Evolutionary conservation across 2,888 invertebrate species (phyloP), one percentile per base, ranked within the genome.

Genomic region (Sphecodes monilicornis): DNA sequence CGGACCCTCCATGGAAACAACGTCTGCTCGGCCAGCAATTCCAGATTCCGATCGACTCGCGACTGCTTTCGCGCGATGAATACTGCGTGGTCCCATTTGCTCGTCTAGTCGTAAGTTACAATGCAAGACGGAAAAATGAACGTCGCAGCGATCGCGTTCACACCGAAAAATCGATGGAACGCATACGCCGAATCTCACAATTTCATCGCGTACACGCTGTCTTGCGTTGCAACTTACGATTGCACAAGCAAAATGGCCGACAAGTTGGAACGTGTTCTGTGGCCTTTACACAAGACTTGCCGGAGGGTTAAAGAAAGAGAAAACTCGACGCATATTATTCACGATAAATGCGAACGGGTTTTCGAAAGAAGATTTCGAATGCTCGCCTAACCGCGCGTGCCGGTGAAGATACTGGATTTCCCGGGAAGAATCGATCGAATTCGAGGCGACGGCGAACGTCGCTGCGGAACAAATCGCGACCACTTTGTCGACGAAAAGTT

Each of bases 361-460:
- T 18, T 0, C 5, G 4, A 4, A 16, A 39, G 39, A 39, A 41
- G 11, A 41, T 8, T 46, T 46, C 46, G 46, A 46, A 22, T 22
- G 46, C 46, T 22, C 46, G 46, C 13, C 3, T 57, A 57, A 57
- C 26, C 57, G 57, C 13, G n/a, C 57, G 11, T 22, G 36, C 22
- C 64, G n/a, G 54, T 5, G 13, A 57, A 57, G 60, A 26, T 26
- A 32, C 41, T 26, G 57, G 57, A 68, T 73, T 43, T 39, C 26
- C 36, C n/a, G 64, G n/a, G 3, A 68, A 76, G 72, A 76, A 82
- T 78, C 78, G 66, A 82, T 70, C 60, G 68, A 36, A 68, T 22
- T 74, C 41, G 70, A 26, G 16, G 41, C 41, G 69, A 69, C 64
- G 16, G 26, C 26, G 29, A 29, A 70, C 18, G 43, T 0, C n/a